phyloP scores from a whole-genome alignment of 2,797 vertebrate species.

The Tamandua tetradactyla region DNA sequence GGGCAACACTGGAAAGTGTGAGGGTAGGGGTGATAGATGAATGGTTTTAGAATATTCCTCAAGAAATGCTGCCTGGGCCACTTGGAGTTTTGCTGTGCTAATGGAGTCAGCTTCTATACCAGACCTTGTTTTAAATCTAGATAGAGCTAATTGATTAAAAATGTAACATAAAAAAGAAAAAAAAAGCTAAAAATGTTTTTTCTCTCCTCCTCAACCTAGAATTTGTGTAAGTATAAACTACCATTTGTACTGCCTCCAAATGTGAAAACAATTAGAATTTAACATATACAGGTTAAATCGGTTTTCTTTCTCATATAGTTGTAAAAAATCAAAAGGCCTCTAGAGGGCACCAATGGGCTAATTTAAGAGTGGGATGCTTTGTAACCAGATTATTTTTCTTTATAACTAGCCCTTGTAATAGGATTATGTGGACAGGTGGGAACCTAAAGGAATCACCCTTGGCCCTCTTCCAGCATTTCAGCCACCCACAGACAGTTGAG shows the following conservation, averaged over 20 bases:
- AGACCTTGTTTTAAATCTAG: background rate
- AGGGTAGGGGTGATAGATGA: background rate
- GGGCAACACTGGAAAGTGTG: background rate
- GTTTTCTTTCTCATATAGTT: constrained; percentile 27
- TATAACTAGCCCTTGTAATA: background rate
- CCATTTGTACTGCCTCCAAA: background rate
- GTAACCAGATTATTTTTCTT: background rate
- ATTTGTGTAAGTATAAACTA: background rate
- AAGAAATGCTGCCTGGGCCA: background rate
- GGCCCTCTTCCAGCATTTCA: constrained; percentile 8
- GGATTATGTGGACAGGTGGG: background rate
- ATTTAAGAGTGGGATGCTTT: background rate
- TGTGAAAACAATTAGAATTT: background rate
- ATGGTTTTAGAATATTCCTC: background rate
- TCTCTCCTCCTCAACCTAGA: background rate
- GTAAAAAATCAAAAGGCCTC: constrained; percentile 39
- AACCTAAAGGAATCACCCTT: background rate
- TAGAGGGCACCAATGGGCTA: constrained; percentile 52
- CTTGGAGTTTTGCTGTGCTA: background rate
- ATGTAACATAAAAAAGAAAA: background rate
- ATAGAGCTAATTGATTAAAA: background rate
- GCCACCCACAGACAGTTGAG: background rate
- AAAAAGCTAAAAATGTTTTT: background rate
- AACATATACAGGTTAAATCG: background rate
- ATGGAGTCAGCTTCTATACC: background rate